These are phyloP conservation scores for Penaeus chinensis DNA, from an alignment of 1,140 invertebrate genomes.

Conservation along the genomic window DNA sequence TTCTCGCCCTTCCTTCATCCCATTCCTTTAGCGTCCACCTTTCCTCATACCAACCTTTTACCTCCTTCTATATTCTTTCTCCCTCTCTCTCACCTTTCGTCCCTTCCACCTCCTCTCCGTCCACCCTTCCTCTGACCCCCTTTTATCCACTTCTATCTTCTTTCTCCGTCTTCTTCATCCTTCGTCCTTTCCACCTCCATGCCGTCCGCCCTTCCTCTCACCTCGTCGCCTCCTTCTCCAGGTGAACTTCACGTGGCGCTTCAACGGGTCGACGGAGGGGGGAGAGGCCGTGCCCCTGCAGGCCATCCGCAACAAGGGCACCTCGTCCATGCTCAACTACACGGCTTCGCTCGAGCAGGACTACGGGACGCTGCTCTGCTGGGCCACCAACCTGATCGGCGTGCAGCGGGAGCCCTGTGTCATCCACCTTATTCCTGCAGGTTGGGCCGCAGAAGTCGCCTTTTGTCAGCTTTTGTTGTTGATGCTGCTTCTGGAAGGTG, in stretches of 20 bases:
- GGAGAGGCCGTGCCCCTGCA: conserved; percentile 66
- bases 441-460: conserved; percentile 14
- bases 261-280: conserved; percentile 77
- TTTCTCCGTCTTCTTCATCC: background rate
- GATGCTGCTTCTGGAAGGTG: background rate
- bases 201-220: background rate
- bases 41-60: too few species aligned
- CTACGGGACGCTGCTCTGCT: conserved; percentile 64
- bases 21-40: too few species aligned
- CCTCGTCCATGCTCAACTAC: conserved; percentile 62
- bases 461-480: background rate
- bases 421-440: conserved; percentile 64
- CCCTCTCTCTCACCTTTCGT: too few species aligned
- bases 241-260: conserved; percentile 78
- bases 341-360: conserved; percentile 49
- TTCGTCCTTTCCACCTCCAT: background rate
- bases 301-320: conserved; percentile 65
- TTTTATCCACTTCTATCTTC: background rate
- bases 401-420: conserved; percentile 64
- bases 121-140: too few species aligned
- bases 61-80: too few species aligned
- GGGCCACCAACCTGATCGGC: conserved; percentile 63
- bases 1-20: too few species aligned
- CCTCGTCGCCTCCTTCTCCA: background rate
- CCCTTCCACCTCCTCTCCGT: too few species aligned